These are phyloP conservation scores for Scaptomyza cyrtandrae DNA, from an alignment of 2,888 invertebrate genomes.

Conservation along the genomic window DNA sequence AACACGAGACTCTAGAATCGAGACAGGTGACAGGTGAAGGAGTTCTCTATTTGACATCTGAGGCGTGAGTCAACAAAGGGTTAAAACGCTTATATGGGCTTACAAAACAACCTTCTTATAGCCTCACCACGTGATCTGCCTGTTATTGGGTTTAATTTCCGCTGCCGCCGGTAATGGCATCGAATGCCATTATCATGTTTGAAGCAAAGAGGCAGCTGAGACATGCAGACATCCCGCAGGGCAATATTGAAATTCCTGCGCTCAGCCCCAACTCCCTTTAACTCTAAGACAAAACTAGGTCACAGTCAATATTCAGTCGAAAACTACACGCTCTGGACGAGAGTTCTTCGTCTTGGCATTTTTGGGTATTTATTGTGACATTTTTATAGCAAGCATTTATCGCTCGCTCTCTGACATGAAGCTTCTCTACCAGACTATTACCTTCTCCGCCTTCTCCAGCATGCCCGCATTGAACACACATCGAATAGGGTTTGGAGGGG, in stretches of 20 bases:
- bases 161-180: constrained; percentile 62
- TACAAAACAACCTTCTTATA: constrained; percentile 18
- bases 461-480: constrained; percentile 47
- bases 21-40: constrained; percentile 61
- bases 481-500: constrained; percentile 38
- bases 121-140: constrained; percentile 62
- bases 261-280: not conserved
- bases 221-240: constrained; percentile 51
- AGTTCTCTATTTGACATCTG: constrained; percentile 51
- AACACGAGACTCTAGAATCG: constrained; percentile 6
- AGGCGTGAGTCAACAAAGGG: constrained; percentile 62
- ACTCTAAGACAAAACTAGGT: constrained; percentile 33
- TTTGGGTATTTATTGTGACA: constrained; percentile 75
- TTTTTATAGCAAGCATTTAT: constrained; percentile 63
- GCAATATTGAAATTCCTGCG: constrained; percentile 68
- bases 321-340: constrained; percentile 42
- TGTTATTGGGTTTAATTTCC: constrained; percentile 77
- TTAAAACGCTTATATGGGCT: constrained; percentile 55
- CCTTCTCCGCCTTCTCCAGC: not conserved
- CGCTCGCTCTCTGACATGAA: constrained; percentile 36
- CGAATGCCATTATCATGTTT: constrained; percentile 20
- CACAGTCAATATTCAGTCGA: constrained; percentile 41
- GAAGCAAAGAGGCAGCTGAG: constrained; percentile 37
- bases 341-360: constrained; percentile 65
- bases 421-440: not conserved